These are phyloP conservation scores for Heterodera schachtii DNA, from an alignment of 1,140 invertebrate species.

Conservation along the genomic window DNA sequence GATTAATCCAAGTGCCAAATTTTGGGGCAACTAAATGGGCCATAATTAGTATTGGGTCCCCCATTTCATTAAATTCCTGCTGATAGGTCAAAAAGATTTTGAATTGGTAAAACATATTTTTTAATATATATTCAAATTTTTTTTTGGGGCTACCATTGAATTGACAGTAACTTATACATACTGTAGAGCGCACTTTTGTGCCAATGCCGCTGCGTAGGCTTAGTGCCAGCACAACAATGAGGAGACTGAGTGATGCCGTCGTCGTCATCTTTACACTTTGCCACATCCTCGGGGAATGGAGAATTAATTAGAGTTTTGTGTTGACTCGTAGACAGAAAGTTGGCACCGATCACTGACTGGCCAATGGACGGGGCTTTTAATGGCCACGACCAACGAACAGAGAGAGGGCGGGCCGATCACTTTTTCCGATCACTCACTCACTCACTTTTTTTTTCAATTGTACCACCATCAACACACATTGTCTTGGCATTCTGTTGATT, in stretches of 20 bases:
- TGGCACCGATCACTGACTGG: neutral
- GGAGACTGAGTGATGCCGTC: too few species aligned
- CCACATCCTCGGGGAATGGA: neutral
- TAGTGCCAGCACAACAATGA: neutral
- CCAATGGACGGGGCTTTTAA: neutral
- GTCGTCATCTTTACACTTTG: conserved; percentile 2
- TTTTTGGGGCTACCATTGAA: too few species aligned
- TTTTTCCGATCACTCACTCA: neutral
- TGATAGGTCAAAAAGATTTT: too few species aligned
- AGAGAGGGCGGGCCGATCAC: neutral
- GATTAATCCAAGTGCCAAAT: too few species aligned
- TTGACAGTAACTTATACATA: too few species aligned
- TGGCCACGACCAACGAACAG: neutral
- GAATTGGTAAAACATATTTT: too few species aligned
- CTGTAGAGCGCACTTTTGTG: neutral
- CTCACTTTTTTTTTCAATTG: too few species aligned
- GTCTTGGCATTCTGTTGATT: neutral
- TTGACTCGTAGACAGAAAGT: neutral
- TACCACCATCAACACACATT: neutral
- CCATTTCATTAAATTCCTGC: too few species aligned
- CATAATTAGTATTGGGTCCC: too few species aligned
- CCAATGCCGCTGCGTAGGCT: neutral
- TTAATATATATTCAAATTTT: too few species aligned
- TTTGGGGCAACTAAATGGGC: too few species aligned
- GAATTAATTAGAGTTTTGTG: neutral